Conservation (phyloP, 2,888 invertebrate genomes). For the Synergus laeviventris region DNA sequence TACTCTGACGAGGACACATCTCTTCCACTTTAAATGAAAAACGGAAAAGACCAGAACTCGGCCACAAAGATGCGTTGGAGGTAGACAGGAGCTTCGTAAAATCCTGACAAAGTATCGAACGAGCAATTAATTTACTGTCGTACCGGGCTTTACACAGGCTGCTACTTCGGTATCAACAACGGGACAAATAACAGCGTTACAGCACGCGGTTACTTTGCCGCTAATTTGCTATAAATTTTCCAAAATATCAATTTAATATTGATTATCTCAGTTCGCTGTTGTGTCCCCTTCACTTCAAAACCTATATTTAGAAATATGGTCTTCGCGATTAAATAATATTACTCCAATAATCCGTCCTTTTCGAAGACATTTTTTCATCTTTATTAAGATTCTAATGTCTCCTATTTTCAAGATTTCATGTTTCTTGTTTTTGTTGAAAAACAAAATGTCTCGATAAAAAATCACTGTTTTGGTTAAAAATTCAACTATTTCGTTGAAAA, state of each 20-base stretch:
- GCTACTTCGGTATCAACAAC: constrained; percentile 18
- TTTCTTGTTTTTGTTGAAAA: too few species aligned
- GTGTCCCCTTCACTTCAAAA: constrained; percentile 17
- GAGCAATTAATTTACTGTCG: constrained; percentile 65
- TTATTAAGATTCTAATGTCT: too few species aligned
- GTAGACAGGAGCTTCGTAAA: constrained; percentile 51
- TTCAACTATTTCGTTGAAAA: too few species aligned
- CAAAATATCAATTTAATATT: constrained; percentile 52
- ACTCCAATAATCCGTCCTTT: too few species aligned
- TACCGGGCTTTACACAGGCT: constrained; percentile 56
- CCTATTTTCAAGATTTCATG: too few species aligned
- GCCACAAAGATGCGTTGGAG: constrained; percentile 23
- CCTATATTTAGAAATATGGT: too few species aligned
- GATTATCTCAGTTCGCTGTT: constrained; percentile 29
- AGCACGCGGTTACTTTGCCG: background rate
- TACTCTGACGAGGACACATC: constrained; percentile 6
- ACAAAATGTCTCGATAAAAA: too few species aligned
- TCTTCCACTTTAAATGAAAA: constrained; percentile 20
- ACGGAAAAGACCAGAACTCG: background rate
- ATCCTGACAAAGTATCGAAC: constrained; percentile 61
- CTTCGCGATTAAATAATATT: too few species aligned
- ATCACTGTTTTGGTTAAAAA: too few species aligned
- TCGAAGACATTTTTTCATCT: too few species aligned
- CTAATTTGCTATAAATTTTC: constrained; percentile 37
- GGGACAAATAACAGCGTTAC: constrained; percentile 5